phyloP scores from a whole-genome alignment of 2,797 vertebrate genomes.

The Sebastes cheni region DNA sequence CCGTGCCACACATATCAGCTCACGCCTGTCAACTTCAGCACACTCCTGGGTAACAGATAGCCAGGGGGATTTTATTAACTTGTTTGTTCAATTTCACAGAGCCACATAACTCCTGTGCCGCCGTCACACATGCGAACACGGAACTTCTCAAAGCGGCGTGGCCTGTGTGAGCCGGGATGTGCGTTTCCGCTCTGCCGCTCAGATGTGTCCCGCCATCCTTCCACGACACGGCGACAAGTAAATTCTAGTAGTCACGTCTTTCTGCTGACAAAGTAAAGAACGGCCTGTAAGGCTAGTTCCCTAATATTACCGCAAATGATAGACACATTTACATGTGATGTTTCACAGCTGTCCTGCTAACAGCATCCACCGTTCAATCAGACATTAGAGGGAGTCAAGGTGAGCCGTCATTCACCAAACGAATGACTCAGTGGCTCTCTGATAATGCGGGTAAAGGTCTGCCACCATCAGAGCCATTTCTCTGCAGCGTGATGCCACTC shows the following conservation, averaged over 20 bases:
- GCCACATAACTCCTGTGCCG: conserved; percentile 69
- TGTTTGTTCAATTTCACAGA: conserved; percentile 77
- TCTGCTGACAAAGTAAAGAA: conserved; percentile 57
- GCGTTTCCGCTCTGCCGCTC: conserved; percentile 57
- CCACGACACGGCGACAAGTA: conserved; percentile 14
- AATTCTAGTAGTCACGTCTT: conserved; percentile 39
- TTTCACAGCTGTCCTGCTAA: conserved; percentile 22
- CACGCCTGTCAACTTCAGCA: conserved; percentile 62
- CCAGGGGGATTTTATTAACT: conserved; percentile 73
- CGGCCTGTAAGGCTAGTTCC: conserved; percentile 49
- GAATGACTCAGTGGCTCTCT: conserved; percentile 34
- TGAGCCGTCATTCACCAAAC: conserved; percentile 40
- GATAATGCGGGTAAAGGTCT: conserved; percentile 30
- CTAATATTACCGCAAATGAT: conserved; percentile 51
- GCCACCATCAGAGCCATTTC: conserved; percentile 17
- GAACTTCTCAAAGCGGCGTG: conserved; percentile 20
- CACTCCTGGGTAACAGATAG: conserved; percentile 62
- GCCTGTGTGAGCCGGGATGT: conserved; percentile 32
- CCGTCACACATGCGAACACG: conserved; percentile 28
- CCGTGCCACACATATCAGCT: conserved; percentile 55
- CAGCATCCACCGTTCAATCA: conserved; percentile 27
- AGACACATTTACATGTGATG: conserved; percentile 53
- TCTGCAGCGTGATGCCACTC: conserved; percentile 18
- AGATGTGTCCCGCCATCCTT: conserved; percentile 54
- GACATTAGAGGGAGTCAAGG: conserved; percentile 49